phyloP scores from a whole-genome alignment of 1,140 invertebrate species.

The Lasioglossum baleicum region DNA sequence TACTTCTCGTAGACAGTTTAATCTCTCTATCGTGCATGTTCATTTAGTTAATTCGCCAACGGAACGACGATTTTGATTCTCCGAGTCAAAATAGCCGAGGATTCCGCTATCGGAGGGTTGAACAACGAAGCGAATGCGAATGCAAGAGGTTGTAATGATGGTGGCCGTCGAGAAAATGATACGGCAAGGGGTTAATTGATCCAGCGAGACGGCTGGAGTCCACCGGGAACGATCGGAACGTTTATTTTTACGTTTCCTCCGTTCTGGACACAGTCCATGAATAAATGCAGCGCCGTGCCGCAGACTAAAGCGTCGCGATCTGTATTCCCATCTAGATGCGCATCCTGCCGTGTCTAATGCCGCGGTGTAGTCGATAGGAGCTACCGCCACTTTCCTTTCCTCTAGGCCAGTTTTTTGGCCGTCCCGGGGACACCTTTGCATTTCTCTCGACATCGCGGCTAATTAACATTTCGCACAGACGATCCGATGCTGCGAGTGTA shows the following conservation, averaged over 20 bases:
- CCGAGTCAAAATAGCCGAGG: too few species aligned
- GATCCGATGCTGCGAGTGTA: not conserved
- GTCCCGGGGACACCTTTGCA: not conserved
- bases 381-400: not conserved
- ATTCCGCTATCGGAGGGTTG: too few species aligned
- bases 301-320: conserved; percentile 21
- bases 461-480: conserved; percentile 31
- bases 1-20: too few species aligned
- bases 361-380: too few species aligned
- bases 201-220: not conserved
- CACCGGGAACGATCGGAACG: not conserved
- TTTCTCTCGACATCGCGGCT: not conserved
- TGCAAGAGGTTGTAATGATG: too few species aligned
- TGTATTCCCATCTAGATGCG: conserved; percentile 30
- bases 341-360: conserved; percentile 32
- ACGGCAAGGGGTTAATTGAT: not conserved
- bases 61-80: too few species aligned
- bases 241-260: conserved; percentile 30
- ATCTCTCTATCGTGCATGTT: too few species aligned
- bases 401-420: not conserved
- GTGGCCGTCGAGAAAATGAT: too few species aligned
- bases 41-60: too few species aligned
- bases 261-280: conserved; percentile 21
- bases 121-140: too few species aligned
- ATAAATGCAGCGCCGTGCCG: conserved; percentile 21